These are phyloP conservation scores for Murina feae DNA, from an alignment of 2,113 vertebrate genomes.

Conservation along the genomic window DNA sequence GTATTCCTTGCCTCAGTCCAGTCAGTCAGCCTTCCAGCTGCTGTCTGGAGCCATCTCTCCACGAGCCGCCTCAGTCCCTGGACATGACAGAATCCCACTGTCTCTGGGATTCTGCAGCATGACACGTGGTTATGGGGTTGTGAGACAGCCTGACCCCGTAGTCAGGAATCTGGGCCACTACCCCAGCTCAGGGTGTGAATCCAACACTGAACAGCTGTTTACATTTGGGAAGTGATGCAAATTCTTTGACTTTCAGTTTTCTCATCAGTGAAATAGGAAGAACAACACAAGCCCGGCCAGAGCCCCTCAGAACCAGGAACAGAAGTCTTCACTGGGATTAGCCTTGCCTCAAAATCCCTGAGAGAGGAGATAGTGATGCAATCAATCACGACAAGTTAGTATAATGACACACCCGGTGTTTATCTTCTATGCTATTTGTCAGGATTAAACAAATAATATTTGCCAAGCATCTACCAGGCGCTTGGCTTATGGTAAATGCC, in stretches of 20 bases:
- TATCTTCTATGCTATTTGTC: background rate
- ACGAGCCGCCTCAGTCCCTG: rapidly evolving
- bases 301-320: too few relatives aligned
- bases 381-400: too few relatives aligned
- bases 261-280: background rate
- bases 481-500: background rate
- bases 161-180: background rate
- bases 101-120: background rate
- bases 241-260: background rate
- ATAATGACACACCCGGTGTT: too few relatives aligned
- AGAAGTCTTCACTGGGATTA: too few relatives aligned
- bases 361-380: too few relatives aligned
- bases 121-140: rapidly evolving
- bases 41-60: background rate
- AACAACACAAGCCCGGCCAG: too few relatives aligned
- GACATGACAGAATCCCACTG: background rate
- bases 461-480: background rate
- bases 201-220: background rate
- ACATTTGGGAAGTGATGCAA: background rate
- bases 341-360: too few relatives aligned
- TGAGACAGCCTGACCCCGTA: rapidly evolving
- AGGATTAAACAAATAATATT: background rate
- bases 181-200: background rate
- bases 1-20: background rate
- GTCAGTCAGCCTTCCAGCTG: background rate